Percentiles rank a stretch among this genome's conserved stretches.
phyloP scores from a whole-genome alignment of 2,888 invertebrate genomes.

The Drosophila subquinaria region DNA sequence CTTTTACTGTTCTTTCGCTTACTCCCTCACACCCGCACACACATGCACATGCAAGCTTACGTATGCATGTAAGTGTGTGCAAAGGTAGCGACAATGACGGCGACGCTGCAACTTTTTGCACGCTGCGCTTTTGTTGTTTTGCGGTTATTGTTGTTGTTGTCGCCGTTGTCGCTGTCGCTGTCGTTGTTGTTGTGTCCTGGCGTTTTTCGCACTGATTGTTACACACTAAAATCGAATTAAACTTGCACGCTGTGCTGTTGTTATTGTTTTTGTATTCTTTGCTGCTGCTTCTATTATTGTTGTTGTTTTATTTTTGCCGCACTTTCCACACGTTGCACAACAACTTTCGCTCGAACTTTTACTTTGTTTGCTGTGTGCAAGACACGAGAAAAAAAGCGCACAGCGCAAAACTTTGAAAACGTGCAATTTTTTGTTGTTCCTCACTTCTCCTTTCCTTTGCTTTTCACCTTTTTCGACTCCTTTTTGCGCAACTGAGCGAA shows the following conservation, averaged over 20 bases:
- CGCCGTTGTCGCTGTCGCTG: constrained; percentile 27
- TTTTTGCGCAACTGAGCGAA: constrained; percentile 26
- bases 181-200: constrained; percentile 37
- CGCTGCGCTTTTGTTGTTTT: constrained; percentile 46
- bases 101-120: constrained; percentile 40
- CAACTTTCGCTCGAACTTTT: constrained; percentile 78
- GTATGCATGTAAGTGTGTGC: constrained; percentile 23
- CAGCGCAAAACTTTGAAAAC: constrained; percentile 56
- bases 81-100: constrained; percentile 54
- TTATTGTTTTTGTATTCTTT: constrained; percentile 24
- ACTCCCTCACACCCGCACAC: constrained; percentile 30
- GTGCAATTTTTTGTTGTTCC: constrained; percentile 44
- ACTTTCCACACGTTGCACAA: constrained; percentile 71
- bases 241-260: constrained; percentile 61
- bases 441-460: constrained; percentile 5
- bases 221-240: constrained; percentile 80
- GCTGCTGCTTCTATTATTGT: constrained; percentile 18
- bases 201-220: constrained; percentile 76
- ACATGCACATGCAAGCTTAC: constrained; percentile 13
- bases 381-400: constrained; percentile 43
- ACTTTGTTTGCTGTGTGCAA: constrained; percentile 71
- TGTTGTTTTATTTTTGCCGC: constrained; percentile 57
- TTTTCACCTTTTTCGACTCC: constrained; percentile 17
- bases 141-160: constrained; percentile 32
- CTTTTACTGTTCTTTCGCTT: constrained; percentile 59